Evolutionary conservation across 2,888 invertebrate species (phyloP).

Genomic region (Cheilosia grossa): DNA sequence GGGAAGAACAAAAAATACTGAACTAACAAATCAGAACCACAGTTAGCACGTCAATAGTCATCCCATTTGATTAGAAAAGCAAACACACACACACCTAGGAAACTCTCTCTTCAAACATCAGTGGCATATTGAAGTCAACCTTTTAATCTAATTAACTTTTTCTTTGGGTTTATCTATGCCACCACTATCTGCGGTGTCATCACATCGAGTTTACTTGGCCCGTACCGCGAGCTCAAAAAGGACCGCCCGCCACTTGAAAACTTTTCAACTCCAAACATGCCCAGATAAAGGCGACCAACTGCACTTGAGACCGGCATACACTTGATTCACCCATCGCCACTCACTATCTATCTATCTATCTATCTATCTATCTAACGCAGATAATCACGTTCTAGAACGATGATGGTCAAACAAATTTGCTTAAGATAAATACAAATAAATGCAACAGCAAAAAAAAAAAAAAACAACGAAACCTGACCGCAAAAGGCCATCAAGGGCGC

Average conservation of each 20-base stretch:
- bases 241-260: conserved; percentile 73
- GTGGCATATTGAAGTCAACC: conserved; percentile 68
- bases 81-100: conserved; percentile 19
- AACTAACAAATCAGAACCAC: conserved; percentile 55
- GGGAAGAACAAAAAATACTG: conserved; percentile 13
- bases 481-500: conserved; percentile 25
- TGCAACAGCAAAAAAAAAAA: conserved; percentile 1
- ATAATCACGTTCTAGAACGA: conserved; percentile 75
- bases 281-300: conserved; percentile 72
- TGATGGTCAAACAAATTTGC: conserved; percentile 74
- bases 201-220: conserved; percentile 63
- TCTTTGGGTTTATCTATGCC: conserved; percentile 70
- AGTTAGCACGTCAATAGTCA: conserved; percentile 55
- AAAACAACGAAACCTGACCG: no score
- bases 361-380: conserved; percentile 49
- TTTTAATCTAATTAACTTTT: conserved; percentile 75
- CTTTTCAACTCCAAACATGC: conserved; percentile 53
- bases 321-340: conserved; percentile 57
- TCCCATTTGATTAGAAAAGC: conserved; percentile 59
- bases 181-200: conserved; percentile 71
- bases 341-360: conserved; percentile 62
- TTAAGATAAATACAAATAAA: conserved; percentile 56
- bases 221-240: conserved; percentile 59
- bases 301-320: conserved; percentile 67
- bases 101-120: conserved; percentile 59